These are phyloP conservation scores for Nephrocerus scutellatus DNA, from an alignment of 2,888 invertebrate species.

Conservation along the genomic window DNA sequence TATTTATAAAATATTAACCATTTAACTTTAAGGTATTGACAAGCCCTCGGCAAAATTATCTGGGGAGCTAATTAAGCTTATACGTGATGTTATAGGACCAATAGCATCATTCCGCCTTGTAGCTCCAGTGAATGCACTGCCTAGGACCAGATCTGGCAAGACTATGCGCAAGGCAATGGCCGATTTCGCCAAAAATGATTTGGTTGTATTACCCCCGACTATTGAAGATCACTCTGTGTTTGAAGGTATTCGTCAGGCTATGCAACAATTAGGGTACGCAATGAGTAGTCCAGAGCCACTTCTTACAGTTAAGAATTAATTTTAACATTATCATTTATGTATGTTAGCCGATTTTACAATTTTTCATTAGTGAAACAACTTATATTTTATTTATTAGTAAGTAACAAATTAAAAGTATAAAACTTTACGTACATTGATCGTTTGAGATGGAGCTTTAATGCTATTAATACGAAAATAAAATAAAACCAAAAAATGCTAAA, in stretches of 20 bases:
- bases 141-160: conserved; percentile 78
- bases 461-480: too few relatives aligned
- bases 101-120: conserved; percentile 82
- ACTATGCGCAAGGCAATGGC: conserved; percentile 74
- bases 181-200: conserved; percentile 73
- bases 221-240: conserved; percentile 83
- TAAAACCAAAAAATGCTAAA: too few relatives aligned
- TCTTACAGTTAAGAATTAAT: conserved; percentile 21
- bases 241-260: conserved; percentile 64
- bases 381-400: too few relatives aligned
- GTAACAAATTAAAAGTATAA: too few relatives aligned
- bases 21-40: conserved; percentile 13
- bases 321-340: too few relatives aligned
- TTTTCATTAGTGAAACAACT: too few relatives aligned
- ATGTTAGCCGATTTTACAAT: too few relatives aligned
- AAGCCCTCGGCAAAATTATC: conserved; percentile 37
- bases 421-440: too few relatives aligned
- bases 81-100: conserved; percentile 52
- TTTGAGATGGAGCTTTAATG: too few relatives aligned
- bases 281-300: conserved; percentile 62
- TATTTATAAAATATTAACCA: too few relatives aligned
- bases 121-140: conserved; percentile 70
- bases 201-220: conserved; percentile 73
- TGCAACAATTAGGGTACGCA: conserved; percentile 71
- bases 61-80: conserved; percentile 43